Percentiles rank a stretch among this genome's conserved stretches.
Evolutionary conservation across 1,140 invertebrate species (phyloP).

Genomic region (Drosophila erecta): DNA sequence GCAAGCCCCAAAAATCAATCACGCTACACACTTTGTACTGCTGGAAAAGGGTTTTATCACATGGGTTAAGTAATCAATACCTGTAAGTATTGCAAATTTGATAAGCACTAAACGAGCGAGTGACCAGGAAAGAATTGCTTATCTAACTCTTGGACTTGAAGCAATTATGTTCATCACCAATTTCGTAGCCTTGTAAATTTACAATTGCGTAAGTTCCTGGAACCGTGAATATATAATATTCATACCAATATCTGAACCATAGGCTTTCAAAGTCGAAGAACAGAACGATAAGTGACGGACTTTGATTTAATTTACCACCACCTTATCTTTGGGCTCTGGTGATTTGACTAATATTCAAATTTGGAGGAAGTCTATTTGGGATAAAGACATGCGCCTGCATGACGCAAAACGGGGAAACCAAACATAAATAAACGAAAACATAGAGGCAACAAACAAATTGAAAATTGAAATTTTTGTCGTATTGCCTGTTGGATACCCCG

Average conservation of each 20-base stretch:
- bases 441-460: constrained; percentile 30
- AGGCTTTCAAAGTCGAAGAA: constrained; percentile 8
- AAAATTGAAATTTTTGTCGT: constrained; percentile 6
- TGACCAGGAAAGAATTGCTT: constrained; percentile 29
- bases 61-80: constrained; percentile 21
- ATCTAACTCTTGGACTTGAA: constrained; percentile 7
- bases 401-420: constrained; percentile 37
- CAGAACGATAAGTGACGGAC: constrained; percentile 17
- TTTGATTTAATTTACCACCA: constrained; percentile 22
- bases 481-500: constrained; percentile 7
- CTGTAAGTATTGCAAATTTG: constrained; percentile 29
- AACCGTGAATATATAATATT: neutral
- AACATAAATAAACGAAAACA: constrained; percentile 24
- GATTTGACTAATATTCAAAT: constrained; percentile 5
- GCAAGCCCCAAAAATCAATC: constrained; percentile 36
- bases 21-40: constrained; percentile 20
- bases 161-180: neutral
- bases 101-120: constrained; percentile 17
- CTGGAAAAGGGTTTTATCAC: constrained; percentile 25
- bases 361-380: constrained; percentile 6
- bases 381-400: constrained; percentile 41
- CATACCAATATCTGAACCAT: constrained; percentile 5
- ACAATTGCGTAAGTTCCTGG: constrained; percentile 5
- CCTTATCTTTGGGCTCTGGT: constrained; percentile 8
- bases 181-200: constrained; percentile 3